Evolutionary conservation across 2,888 invertebrate species (phyloP).

Genomic region (Plebejus argus): DNA sequence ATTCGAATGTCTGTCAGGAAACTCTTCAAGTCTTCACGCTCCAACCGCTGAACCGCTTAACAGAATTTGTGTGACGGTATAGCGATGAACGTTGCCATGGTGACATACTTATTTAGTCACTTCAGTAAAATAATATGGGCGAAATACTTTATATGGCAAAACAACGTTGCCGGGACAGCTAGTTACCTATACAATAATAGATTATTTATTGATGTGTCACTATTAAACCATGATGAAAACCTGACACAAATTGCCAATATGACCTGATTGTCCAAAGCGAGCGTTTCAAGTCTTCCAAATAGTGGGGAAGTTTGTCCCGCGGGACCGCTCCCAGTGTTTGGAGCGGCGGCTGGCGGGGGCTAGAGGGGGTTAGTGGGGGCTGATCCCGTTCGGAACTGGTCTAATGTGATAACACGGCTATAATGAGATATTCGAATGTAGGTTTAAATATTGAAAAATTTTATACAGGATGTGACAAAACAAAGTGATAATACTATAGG

Average conservation of each 20-base stretch:
- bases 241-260: neutral
- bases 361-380: neutral
- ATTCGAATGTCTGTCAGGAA: too few species aligned
- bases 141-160: too few species aligned
- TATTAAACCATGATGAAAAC: neutral
- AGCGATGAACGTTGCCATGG: too few species aligned
- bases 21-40: too few species aligned
- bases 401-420: slow-evolving; percentile 22
- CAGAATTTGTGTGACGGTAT: too few species aligned
- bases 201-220: neutral
- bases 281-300: neutral
- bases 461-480: too few species aligned
- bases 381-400: slow-evolving; percentile 19
- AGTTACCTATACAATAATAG: too few species aligned
- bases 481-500: too few species aligned
- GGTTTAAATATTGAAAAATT: neutral
- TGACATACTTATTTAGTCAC: too few species aligned
- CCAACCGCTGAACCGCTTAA: too few species aligned
- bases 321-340: neutral
- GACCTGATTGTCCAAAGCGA: neutral
- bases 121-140: too few species aligned
- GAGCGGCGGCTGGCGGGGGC: neutral
- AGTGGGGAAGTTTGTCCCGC: neutral
- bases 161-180: too few species aligned
- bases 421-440: slow-evolving; percentile 1